Percentiles rank a stretch among this genome's conserved stretches.
phyloP scores from a whole-genome alignment of 2,888 invertebrate genomes.

The Ligdia adustata region DNA sequence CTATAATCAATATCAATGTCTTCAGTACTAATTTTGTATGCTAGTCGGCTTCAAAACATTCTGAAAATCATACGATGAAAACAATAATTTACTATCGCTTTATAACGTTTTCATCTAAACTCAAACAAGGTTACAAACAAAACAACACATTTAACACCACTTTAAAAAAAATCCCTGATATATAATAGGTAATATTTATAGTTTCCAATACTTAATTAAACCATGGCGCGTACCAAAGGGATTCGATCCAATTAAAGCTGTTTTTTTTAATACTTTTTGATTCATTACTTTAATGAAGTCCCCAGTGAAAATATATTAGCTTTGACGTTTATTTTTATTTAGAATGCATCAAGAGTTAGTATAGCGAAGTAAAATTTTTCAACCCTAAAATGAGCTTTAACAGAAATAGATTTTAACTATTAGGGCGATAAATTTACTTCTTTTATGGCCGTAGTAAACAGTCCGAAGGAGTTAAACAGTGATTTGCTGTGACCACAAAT shows the following conservation, averaged over 20 bases:
- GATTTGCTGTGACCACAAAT: constrained; percentile 69
- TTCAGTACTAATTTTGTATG: too few species aligned
- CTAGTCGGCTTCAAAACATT: too few species aligned
- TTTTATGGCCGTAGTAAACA: constrained; percentile 67
- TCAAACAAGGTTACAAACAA: too few species aligned
- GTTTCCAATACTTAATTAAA: too few species aligned
- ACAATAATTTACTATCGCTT: too few species aligned
- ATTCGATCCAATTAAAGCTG: constrained; percentile 29
- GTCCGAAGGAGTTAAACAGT: constrained; percentile 68
- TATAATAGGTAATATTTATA: too few species aligned
- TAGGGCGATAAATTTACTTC: constrained; percentile 61
- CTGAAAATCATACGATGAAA: too few species aligned
- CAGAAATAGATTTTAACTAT: constrained; percentile 64
- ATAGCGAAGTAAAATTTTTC: background rate
- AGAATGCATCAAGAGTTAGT: constrained; percentile 3
- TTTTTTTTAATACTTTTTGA: constrained; percentile 32
- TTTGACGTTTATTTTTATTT: constrained; percentile 19
- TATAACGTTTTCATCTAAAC: too few species aligned
- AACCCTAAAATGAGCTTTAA: constrained; percentile 27
- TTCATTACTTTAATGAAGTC: constrained; percentile 31
- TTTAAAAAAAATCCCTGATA: too few species aligned
- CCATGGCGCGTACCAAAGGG: constrained; percentile 15
- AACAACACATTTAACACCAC: too few species aligned
- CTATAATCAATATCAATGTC: too few species aligned
- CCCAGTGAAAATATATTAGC: constrained; percentile 20